Base-by-base conservation (phyloP, 2,888 invertebrate genomes). In the Caenorhabditis sp. region DNA sequence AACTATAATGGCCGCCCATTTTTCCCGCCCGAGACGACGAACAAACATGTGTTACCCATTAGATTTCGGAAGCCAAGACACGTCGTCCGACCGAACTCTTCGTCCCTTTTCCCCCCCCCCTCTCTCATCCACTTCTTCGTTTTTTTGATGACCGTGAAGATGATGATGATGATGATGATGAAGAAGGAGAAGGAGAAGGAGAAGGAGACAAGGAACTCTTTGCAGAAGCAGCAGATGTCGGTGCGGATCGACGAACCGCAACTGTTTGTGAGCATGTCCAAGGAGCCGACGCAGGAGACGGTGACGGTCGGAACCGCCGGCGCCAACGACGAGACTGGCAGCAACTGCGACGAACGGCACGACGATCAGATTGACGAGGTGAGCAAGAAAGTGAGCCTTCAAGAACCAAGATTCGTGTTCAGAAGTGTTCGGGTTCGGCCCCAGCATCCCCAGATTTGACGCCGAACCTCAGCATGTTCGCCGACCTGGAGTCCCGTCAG, bases 401-500 rank as follows among this genome's bases (percentile, higher is more conserved):
- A 9, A 22, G 39, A 26, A n/a, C 26, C 32, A 32, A 13, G 8
- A 53, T 53, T 5, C 53, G 3, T 5, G n/a, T 20, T 24, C 56
- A 32, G 11, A 65, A 72, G 56, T 37, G 52, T 26, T 75, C 75
- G 1, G 63, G 75, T n/a, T 63, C 78, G 9, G 56, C 75, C 4
- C 75, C 79, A 0, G 77, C 75, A 0, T 72, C 72, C 17, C 50
- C n/a, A n/a, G n/a, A n/a, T n/a, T n/a, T n/a, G n/a, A n/a, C n/a
- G n/a, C n/a, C n/a, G n/a, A 63, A 50, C 11, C 58, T 71, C 3
- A 74, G 71, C 58, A 66, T 71, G 4, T 78, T 83, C 71, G n/a
- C n/a, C n/a, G 82, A 83, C 48, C 26, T 84, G 27, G 86, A 85
- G 52, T 83, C 84, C 37, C 85, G 84, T 15, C 85, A 86, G 66